Percentiles rank a stretch among this genome's conserved stretches.
Evolutionary conservation across 1,140 invertebrate species (phyloP).

Genomic region (Solenopsis invicta): DNA sequence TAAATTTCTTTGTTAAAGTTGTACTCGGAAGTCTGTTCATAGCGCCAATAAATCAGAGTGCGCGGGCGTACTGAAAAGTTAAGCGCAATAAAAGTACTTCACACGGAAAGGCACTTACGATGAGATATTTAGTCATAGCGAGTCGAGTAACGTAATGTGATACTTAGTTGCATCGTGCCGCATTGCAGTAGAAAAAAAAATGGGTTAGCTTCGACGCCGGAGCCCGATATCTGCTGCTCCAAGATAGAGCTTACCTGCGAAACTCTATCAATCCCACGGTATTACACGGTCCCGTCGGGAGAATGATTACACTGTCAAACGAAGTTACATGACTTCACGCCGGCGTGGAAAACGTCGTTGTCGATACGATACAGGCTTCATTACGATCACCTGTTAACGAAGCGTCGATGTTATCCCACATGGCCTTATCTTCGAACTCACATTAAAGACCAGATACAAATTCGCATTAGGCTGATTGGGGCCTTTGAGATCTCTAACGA

Average conservation of each 20-base stretch:
- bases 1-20: conserved; percentile 62
- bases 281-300: conserved; percentile 23
- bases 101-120: conserved; percentile 65
- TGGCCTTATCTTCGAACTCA: conserved; percentile 33
- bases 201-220: conserved; percentile 38
- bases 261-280: conserved; percentile 33
- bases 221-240: not conserved
- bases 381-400: conserved; percentile 63
- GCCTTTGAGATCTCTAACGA: conserved; percentile 25
- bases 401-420: conserved; percentile 28
- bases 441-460: conserved; percentile 19
- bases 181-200: conserved; percentile 64
- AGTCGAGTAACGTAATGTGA: conserved; percentile 51
- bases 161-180: conserved; percentile 58
- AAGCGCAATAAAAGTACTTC: conserved; percentile 56
- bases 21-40: conserved; percentile 48
- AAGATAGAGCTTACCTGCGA: conserved; percentile 8
- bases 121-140: conserved; percentile 62
- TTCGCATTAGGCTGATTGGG: conserved; percentile 33
- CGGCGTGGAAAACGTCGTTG: conserved; percentile 29
- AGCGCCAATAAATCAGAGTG: conserved; percentile 50
- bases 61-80: conserved; percentile 53
- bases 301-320: conserved; percentile 45
- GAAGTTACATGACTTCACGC: conserved; percentile 39
- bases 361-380: conserved; percentile 43